Percentiles rank a stretch among this genome's conserved stretches.
These are phyloP conservation scores for Corticium candelabrum DNA, from an alignment of 37 sponge, comb jelly and placozoan species.

Conservation along the genomic window DNA sequence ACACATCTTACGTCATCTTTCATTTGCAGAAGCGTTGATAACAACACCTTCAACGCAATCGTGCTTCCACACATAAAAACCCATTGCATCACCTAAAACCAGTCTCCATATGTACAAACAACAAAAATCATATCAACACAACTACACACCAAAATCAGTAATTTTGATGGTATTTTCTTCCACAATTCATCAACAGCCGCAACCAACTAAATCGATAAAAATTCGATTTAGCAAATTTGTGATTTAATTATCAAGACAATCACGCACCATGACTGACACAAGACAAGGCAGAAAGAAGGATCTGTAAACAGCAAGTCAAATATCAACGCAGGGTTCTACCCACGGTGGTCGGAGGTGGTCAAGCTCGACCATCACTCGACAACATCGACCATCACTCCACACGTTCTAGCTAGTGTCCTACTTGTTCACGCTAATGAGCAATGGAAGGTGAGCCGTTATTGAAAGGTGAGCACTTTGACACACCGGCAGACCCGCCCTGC, in stretches of 20 bases:
- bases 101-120: background rate
- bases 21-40: background rate
- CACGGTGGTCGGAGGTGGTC: no score
- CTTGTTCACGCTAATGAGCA: no score
- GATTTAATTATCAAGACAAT: background rate
- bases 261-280: slow-evolving; percentile 39
- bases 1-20: background rate
- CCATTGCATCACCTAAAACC: background rate
- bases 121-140: background rate
- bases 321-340: no score
- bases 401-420: no score
- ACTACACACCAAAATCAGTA: no score
- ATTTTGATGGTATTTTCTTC: background rate
- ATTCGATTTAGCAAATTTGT: slow-evolving; percentile 28
- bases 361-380: no score
- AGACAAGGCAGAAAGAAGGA: slow-evolving; percentile 34
- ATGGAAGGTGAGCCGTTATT: no score
- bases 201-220: slow-evolving; percentile 36
- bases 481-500: no score
- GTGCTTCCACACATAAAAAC: background rate
- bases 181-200: background rate
- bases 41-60: background rate
- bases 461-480: no score
- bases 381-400: no score
- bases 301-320: background rate